Conservation (phyloP, 1,140 invertebrate genomes). For the Drosophila subpulchrella region DNA sequence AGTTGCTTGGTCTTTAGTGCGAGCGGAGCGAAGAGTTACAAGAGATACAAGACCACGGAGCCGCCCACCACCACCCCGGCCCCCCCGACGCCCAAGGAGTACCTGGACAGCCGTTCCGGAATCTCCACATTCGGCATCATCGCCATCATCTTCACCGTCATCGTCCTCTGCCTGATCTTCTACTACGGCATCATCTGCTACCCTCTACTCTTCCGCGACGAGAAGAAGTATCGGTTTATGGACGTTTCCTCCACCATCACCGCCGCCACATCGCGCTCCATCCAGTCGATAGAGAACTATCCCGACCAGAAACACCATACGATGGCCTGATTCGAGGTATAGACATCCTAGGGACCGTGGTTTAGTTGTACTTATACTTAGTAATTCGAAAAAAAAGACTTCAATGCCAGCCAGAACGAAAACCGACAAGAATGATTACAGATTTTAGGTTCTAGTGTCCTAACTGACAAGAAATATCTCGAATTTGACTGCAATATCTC, state of each 20-base stretch:
- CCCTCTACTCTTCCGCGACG: constrained; percentile 86
- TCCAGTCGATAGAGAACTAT: constrained; percentile 83
- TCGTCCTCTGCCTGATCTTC: constrained; percentile 85
- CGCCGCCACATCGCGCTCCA: constrained; percentile 79
- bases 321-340: constrained; percentile 51
- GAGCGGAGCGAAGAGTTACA: constrained; percentile 27
- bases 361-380: constrained; percentile 28
- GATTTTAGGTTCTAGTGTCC: constrained; percentile 7
- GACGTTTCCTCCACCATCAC: constrained; percentile 85
- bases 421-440: constrained; percentile 12
- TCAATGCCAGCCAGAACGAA: constrained; percentile 15
- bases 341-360: neutral
- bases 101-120: constrained; percentile 80
- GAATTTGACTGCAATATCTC: neutral
- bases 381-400: constrained; percentile 47
- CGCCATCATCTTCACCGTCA: constrained; percentile 85
- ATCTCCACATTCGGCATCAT: constrained; percentile 87
- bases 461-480: constrained; percentile 8
- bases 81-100: constrained; percentile 79
- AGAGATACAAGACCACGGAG: constrained; percentile 42
- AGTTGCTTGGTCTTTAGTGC: constrained; percentile 58
- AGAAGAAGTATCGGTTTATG: constrained; percentile 87
- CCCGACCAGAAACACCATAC: constrained; percentile 77
- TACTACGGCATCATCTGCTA: constrained; percentile 88
- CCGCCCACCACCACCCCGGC: constrained; percentile 51